Percentiles rank a stretch among this genome's conserved stretches.
phyloP scores from a whole-genome alignment of 2,113 vertebrate species.

The Pelecanoides urinatrix region DNA sequence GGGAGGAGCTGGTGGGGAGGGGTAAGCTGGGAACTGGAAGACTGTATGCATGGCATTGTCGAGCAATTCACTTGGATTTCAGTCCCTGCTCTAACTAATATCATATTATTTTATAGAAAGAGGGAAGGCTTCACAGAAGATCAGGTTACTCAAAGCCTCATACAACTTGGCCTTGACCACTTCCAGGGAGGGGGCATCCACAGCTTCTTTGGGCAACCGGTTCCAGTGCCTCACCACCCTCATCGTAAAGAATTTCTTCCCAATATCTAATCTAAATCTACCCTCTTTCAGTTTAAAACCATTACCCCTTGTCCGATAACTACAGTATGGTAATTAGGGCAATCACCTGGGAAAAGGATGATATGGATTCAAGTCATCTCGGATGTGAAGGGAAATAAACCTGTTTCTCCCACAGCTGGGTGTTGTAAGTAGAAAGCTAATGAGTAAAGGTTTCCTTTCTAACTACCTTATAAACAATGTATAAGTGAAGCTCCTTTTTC shows the following conservation, averaged over 20 bases:
- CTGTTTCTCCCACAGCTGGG: accelerated
- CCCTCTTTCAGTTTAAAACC: no score
- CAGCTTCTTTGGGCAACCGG: no score
- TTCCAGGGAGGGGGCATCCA: no score
- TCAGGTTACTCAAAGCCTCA: no score
- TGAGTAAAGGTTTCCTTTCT: background rate
- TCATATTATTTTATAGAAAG: background rate
- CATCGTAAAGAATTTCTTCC: no score
- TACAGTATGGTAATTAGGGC: background rate
- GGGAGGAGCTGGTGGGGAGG: background rate
- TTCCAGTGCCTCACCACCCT: no score
- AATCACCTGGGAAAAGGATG: background rate
- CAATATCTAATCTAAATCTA: no score
- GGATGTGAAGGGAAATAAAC: background rate
- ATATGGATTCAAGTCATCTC: background rate
- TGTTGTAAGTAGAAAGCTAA: background rate
- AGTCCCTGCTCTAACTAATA: background rate
- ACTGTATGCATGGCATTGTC: background rate
- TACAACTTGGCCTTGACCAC: no score
- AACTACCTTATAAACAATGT: background rate
- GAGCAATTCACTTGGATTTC: background rate
- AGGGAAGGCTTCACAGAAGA: background rate
- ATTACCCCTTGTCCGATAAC: background rate
- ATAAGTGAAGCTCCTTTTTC: background rate
- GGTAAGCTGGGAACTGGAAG: background rate